phyloP scores from a whole-genome alignment of 2,888 invertebrate genomes.

The Drosophila anomalata region DNA sequence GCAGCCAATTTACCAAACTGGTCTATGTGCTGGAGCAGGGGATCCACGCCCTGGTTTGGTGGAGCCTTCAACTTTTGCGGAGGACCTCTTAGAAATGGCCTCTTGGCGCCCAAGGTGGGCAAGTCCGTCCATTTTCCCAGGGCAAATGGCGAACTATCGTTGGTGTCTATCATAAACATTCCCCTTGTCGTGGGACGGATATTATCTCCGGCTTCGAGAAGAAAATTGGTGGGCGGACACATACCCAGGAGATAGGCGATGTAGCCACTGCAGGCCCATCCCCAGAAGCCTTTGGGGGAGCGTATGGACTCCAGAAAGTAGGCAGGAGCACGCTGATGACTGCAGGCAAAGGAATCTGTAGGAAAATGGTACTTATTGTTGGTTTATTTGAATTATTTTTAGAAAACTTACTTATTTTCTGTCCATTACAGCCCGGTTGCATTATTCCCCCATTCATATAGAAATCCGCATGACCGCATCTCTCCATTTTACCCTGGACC shows the following conservation, averaged over 20 bases:
- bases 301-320: constrained; percentile 88
- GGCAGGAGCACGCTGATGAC: constrained; percentile 87
- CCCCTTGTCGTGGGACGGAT: constrained; percentile 83
- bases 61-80: constrained; percentile 40
- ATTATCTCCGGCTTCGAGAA: constrained; percentile 85
- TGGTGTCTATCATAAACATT: constrained; percentile 86
- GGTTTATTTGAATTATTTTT: background rate
- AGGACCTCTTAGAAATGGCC: constrained; percentile 36
- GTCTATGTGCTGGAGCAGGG: constrained; percentile 79
- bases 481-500: constrained; percentile 87
- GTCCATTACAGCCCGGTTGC: constrained; percentile 87
- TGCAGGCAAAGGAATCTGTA: constrained; percentile 87
- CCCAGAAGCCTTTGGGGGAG: constrained; percentile 87
- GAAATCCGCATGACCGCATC: constrained; percentile 89
- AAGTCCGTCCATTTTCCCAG: constrained; percentile 85
- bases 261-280: constrained; percentile 87
- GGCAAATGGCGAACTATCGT: constrained; percentile 86
- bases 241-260: constrained; percentile 86
- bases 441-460: constrained; percentile 89
- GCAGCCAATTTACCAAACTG: constrained; percentile 82
- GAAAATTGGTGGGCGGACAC: constrained; percentile 85
- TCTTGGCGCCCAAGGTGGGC: constrained; percentile 73
- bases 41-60: constrained; percentile 64
- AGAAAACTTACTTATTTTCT: constrained; percentile 81
- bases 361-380: background rate